Evolutionary conservation across 2,888 invertebrate genomes (phyloP), one percentile per base, ranked within the genome.

Genomic region (Oxycera nigricornis): DNA sequence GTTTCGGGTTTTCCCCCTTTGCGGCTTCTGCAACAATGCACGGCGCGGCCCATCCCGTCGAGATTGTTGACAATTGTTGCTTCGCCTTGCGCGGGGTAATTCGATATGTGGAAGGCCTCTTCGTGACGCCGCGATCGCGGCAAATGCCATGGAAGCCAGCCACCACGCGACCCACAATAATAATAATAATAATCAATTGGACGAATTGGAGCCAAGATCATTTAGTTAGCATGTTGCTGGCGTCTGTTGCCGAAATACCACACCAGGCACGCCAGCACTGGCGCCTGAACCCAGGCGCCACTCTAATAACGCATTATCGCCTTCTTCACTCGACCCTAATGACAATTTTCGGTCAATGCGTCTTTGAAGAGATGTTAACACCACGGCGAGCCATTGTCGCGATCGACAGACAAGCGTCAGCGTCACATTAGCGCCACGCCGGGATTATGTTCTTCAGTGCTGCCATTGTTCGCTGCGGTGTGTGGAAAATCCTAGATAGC

Each of bases 251-350:
- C 61, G 31, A 61, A 61, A 61, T 61, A 17, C 31, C 52, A 52
- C 9, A 17, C 22, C n/a, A n/a, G 28, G 4, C 31, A 20, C 31
- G 61, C 31, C 28, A 31, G 31, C 7, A 61, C 11, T 61, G 61
- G 31, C 61, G 65, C 41, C 30, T 41, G 14, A 35, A 65, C 50
- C 30, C 7, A 46, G 52, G 50, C 50, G 52, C 68, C 68, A 68
- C 68, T 46, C 30, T 68, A 68, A 68, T 68, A 68, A 68, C 30
- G 46, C 68, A 68, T 68, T 50, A 46, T 68, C 46, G 41, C 46
- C 28, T 28, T 2, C 50, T 24, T 50, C 24, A 50, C 28, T 2
- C 46, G 17, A 28, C 41, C 65, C 39, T 41, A 24, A 52, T 70
- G 50, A 52, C 52, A 70, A 70, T 55, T 52, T 52, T 52, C 31